These are phyloP conservation scores for Etheostoma perlongum DNA, from an alignment of 2,797 vertebrate genomes.

Conservation along the genomic window DNA sequence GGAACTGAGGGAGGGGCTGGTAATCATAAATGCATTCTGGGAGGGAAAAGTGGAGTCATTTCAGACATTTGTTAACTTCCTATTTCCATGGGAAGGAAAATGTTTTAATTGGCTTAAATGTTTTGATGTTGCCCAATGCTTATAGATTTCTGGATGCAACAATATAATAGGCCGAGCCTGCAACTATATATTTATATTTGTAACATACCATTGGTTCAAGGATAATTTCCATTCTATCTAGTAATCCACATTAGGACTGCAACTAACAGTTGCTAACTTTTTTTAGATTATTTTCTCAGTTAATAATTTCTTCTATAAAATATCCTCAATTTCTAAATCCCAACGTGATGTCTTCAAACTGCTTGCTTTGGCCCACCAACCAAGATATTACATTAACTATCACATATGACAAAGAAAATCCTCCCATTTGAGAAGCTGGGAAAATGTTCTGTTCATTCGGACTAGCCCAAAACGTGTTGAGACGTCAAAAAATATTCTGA, in stretches of 20 bases:
- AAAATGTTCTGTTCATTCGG: background rate
- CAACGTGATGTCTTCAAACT: background rate
- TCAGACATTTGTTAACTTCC: constrained; percentile 34
- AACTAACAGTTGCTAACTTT: background rate
- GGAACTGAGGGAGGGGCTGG: constrained; percentile 4
- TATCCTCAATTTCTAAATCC: background rate
- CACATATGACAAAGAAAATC: background rate
- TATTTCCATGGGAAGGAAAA: constrained; percentile 25
- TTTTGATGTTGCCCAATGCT: background rate
- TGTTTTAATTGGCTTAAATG: background rate
- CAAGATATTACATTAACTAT: background rate
- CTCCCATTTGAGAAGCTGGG: background rate
- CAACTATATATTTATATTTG: background rate
- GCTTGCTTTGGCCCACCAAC: background rate
- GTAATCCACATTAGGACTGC: background rate
- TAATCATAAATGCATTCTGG: constrained; percentile 30
- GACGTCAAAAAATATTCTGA: no score
- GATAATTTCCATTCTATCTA: background rate
- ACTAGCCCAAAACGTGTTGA: background rate
- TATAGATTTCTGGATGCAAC: background rate
- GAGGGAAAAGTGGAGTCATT: constrained; percentile 26
- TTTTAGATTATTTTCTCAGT: background rate
- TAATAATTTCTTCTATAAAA: background rate
- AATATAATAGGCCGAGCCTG: background rate
- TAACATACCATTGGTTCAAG: background rate